Evolutionary conservation across 2,888 invertebrate genomes (phyloP).

Genomic region (Drosophila setosimentum): DNA sequence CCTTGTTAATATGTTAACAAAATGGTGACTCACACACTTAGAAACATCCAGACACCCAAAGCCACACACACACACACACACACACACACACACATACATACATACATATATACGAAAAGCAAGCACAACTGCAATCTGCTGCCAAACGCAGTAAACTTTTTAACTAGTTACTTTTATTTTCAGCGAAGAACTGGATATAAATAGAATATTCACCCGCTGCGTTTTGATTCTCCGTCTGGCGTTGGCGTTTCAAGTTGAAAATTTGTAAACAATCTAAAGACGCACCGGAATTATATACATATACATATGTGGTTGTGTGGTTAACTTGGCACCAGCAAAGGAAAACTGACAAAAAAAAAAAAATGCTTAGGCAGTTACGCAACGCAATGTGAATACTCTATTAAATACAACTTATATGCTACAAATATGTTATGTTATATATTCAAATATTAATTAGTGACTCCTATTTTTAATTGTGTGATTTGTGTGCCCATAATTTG

Average conservation of each 20-base stretch:
- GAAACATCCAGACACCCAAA: slow-evolving; percentile 14
- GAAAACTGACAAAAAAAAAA: slow-evolving; percentile 7
- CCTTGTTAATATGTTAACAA: slow-evolving; percentile 60
- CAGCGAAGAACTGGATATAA: slow-evolving; percentile 27
- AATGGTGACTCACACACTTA: slow-evolving; percentile 39
- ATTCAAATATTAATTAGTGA: not conserved
- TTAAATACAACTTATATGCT: not conserved
- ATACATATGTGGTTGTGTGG: slow-evolving; percentile 22
- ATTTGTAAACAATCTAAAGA: slow-evolving; percentile 73
- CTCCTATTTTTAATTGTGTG: not conserved
- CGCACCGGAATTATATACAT: slow-evolving; percentile 47
- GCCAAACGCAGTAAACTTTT: slow-evolving; percentile 69
- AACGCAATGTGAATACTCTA: slow-evolving; percentile 16
- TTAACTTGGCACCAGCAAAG: slow-evolving; percentile 34
- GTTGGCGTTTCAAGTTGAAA: slow-evolving; percentile 74
- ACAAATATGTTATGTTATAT: not conserved
- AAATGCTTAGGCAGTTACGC: not conserved
- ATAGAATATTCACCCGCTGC: slow-evolving; percentile 53
- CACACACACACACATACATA: slow-evolving; percentile 20
- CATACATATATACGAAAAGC: slow-evolving; percentile 21
- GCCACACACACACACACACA: no score
- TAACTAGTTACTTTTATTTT: slow-evolving; percentile 34
- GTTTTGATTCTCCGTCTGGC: slow-evolving; percentile 58
- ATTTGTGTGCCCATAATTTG: not conserved
- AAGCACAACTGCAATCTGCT: slow-evolving; percentile 59